Percentiles rank a stretch among this genome's conserved stretches.
phyloP scores from a whole-genome alignment of 2,113 vertebrate genomes.

The Pycnonotus jocosus region DNA sequence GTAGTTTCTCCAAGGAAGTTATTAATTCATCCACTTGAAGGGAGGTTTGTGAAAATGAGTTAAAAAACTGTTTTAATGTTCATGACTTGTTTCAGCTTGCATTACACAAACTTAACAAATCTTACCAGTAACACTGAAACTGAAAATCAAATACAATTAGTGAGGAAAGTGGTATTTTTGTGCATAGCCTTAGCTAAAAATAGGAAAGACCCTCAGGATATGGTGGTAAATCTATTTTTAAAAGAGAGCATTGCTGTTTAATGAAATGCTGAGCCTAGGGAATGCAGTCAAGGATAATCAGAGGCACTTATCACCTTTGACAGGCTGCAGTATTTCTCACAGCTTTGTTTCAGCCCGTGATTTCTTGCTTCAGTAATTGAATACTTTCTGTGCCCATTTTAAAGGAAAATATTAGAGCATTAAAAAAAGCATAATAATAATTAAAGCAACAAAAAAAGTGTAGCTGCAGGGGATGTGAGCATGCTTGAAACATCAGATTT shows the following conservation, averaged over 20 bases:
- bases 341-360: not conserved
- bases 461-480: not conserved
- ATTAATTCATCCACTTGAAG: not conserved
- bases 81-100: not conserved
- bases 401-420: not conserved
- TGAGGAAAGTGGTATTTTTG: not conserved
- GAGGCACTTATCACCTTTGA: conserved; percentile 26
- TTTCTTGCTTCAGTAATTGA: not conserved
- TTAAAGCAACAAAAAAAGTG: not conserved
- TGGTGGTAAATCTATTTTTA: conserved; percentile 17
- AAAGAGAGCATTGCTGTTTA: conserved; percentile 12
- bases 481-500: not conserved
- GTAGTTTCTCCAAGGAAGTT: not conserved
- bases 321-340: not conserved
- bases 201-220: not conserved
- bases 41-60: not conserved
- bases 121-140: not conserved
- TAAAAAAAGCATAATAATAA: not conserved
- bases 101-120: not conserved
- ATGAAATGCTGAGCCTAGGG: conserved; percentile 41
- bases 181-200: not conserved
- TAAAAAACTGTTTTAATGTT: not conserved
- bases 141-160: not conserved
- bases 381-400: not conserved
- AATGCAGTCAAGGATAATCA: conserved; percentile 24